Conservation (phyloP, 35 echinoderm and acorn worm genomes). For the Holothuria glaberrima region DNA sequence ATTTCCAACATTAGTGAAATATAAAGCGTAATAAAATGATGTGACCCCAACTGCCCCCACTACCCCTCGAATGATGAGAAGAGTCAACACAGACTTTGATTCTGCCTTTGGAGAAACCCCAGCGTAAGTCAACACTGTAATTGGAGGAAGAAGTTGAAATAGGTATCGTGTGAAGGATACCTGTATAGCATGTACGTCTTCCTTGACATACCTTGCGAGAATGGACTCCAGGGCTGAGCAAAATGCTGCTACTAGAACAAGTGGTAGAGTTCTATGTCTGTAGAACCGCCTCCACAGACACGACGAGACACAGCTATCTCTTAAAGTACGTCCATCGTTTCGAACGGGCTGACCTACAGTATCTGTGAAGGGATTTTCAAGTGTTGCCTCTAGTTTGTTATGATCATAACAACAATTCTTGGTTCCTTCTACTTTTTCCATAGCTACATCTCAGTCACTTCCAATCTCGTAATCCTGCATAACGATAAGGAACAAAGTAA, state of each 20-base stretch:
- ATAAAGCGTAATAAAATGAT: background rate
- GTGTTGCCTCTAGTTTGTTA: no score
- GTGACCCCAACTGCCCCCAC: background rate
- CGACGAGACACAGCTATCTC: no score
- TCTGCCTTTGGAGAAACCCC: background rate
- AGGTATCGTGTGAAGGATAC: constrained; percentile 7
- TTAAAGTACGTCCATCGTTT: no score
- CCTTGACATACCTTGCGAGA: background rate
- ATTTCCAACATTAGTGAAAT: constrained; percentile 10
- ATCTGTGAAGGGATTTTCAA: no score
- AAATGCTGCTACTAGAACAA: background rate
- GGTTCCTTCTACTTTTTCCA: no score
- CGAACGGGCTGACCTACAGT: no score
- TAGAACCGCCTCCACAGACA: background rate
- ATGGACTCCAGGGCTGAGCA: background rate
- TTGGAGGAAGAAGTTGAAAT: background rate
- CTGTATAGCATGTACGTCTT: background rate
- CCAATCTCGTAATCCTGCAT: no score
- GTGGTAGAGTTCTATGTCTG: background rate
- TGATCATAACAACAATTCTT: no score
- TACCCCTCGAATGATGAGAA: background rate
- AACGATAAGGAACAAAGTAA: no score
- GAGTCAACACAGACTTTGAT: background rate
- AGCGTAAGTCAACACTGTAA: background rate
- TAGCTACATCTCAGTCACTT: no score